Conservation (phyloP, 2,888 invertebrate species). For the Cenopis cana region DNA sequence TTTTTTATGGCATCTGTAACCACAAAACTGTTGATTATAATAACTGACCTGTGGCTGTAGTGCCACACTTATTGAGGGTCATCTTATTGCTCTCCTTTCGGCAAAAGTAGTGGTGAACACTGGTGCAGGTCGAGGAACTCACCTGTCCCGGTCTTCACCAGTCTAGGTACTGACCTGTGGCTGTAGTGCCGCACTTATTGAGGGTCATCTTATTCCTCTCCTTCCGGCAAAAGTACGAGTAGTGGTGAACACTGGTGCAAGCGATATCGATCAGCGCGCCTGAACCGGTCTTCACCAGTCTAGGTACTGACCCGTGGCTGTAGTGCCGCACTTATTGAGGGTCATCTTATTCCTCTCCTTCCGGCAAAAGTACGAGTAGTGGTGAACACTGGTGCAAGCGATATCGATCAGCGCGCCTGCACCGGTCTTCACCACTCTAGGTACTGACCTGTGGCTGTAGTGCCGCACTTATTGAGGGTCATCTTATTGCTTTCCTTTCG, state of each 20-base stretch:
- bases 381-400: constrained; percentile 1
- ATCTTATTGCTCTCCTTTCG: constrained; percentile 15
- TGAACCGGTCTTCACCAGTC: constrained; percentile 8
- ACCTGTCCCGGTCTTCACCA: constrained; percentile 13
- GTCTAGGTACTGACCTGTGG: constrained; percentile 7
- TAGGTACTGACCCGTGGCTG: constrained; percentile 13
- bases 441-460: constrained; percentile 17
- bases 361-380: constrained; percentile 31
- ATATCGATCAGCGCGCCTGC: constrained; percentile 6
- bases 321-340: constrained; percentile 35
- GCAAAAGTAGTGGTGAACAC: constrained; percentile 23
- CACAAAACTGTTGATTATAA: too few relatives aligned
- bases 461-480: constrained; percentile 33
- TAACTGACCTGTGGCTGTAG: constrained; percentile 23
- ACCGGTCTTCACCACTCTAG: constrained; percentile 15
- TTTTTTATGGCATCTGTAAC: too few relatives aligned
- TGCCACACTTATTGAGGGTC: constrained; percentile 33
- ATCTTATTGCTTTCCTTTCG: constrained; percentile 14
- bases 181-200: constrained; percentile 36
- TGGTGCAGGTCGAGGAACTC: constrained; percentile 8
- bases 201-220: constrained; percentile 10
- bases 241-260: constrained; percentile 6
- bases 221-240: constrained; percentile 36
- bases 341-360: constrained; percentile 18
- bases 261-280: constrained; percentile 14